Percentiles rank a stretch among this genome's conserved stretches.
Conservation (phyloP, 2,113 vertebrate species). For the Triplophysa rosa region DNA sequence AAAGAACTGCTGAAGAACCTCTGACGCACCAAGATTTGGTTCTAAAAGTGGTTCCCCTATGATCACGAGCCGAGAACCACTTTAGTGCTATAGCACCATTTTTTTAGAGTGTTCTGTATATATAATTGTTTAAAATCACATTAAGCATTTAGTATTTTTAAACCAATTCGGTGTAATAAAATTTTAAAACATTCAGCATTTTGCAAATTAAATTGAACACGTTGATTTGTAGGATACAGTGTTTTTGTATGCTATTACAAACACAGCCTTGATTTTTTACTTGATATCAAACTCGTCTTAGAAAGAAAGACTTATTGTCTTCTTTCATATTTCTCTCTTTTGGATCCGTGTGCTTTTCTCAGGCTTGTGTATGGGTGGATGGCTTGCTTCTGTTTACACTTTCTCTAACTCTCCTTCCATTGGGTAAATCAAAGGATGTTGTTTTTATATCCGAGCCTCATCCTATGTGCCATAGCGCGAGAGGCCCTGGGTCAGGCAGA, state of each 20-base stretch:
- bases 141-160: too few species aligned
- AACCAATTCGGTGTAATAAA: too few species aligned
- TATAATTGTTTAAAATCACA: too few species aligned
- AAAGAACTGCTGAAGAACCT: too few species aligned
- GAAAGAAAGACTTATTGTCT: not conserved
- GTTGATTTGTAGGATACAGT: too few species aligned
- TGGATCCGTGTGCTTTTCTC: slow-evolving; percentile 8
- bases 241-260: not conserved
- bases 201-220: too few species aligned
- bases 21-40: too few species aligned
- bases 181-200: too few species aligned
- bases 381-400: slow-evolving; percentile 40
- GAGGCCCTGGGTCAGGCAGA: slow-evolving; percentile 23
- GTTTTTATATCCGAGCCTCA: slow-evolving; percentile 48
- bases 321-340: not conserved
- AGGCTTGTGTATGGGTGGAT: slow-evolving; percentile 16
- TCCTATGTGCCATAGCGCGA: slow-evolving; percentile 38
- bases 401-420: slow-evolving; percentile 34
- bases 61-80: too few species aligned
- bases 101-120: too few species aligned
- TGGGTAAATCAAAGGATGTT: slow-evolving; percentile 35
- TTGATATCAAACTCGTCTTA: not conserved
- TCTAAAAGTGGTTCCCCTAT: too few species aligned
- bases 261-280: not conserved
- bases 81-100: too few species aligned